Evolutionary conservation across 2,888 invertebrate genomes (phyloP), one percentile per base, ranked within the genome.

Genomic region (Limenitis camilla): DNA sequence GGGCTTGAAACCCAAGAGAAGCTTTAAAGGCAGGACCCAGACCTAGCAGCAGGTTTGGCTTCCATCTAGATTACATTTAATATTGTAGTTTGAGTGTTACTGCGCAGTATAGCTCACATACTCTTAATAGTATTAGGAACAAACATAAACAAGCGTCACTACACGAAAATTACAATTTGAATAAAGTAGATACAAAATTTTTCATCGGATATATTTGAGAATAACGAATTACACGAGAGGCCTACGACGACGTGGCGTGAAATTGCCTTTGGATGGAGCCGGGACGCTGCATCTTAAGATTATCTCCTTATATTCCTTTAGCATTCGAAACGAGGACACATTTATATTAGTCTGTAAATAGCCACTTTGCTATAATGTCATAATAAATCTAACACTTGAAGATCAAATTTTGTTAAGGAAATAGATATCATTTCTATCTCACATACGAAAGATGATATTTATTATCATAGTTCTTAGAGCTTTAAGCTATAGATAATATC

Each of bases 201-300:
- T 73, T 74, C 76, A 55, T 62, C 67, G 71, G 64, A 68, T 63
- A 71, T 74, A 66, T 66, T 69, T 62, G 63, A 61, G 65, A 64
- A 56, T 62, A 73, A 74, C 68, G 71, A 71, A 81, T 80, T 73
- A 76, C 71, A 67, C 60, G 60, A 64, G 63, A 70, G 71, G 74
- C 69, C 68, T 71, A 71, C 66, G 66, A 72, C 71, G 79, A 78
- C 81, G 74, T 71, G 69, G 81, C 84, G 84, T 81, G 80, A 85
- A 85, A 85, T 85, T 84, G 81, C 68, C 71, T 76, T 58, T 60
- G 63, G 73, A 74, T 59, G 59, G 49, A 53, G 53, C 51, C 58
- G 49, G 58, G 52, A 60, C 53, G 60, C 54, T 55, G 60, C 60
- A 60, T 52, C 58, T 58, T 55, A 43, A 59, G 60, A 60, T 60